Conservation (phyloP, 2,113 vertebrate genomes). For the Anser brachyrhynchus region DNA sequence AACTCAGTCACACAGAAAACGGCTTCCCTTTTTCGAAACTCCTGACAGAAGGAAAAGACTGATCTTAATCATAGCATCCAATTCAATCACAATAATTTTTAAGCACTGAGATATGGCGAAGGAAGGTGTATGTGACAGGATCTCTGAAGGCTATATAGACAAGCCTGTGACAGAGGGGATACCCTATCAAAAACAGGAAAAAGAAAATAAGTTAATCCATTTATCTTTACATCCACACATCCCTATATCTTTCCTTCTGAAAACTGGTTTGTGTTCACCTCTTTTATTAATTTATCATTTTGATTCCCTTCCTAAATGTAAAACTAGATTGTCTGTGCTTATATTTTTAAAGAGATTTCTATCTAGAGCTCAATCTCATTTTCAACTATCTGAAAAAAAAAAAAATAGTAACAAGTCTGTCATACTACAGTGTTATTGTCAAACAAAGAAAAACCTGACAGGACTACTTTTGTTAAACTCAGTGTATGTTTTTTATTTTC, state of each 20-base stretch:
- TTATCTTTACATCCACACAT: not conserved
- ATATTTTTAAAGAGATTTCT: not conserved
- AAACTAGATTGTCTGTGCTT: not conserved
- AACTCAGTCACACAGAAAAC: not conserved
- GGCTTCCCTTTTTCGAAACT: not conserved
- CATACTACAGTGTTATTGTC: not conserved
- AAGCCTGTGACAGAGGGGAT: not conserved
- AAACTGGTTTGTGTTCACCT: not conserved
- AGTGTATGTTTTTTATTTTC: not conserved
- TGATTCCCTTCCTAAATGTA: not conserved
- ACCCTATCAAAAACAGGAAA: not conserved
- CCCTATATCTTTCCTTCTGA: not conserved
- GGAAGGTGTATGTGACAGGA: not conserved
- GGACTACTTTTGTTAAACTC: not conserved
- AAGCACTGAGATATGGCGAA: not conserved
- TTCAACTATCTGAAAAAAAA: not conserved
- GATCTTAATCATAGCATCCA: not conserved
- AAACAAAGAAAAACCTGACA: not conserved
- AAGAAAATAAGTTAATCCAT: not conserved
- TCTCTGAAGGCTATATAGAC: not conserved
- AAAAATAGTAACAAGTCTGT: not conserved
- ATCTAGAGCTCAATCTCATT: not conserved
- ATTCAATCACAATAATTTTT: not conserved
- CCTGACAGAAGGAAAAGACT: not conserved
- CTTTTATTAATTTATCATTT: not conserved